Evolutionary conservation across 2,797 vertebrate genomes (phyloP).

Genomic region (Taeniopygia guttata): DNA sequence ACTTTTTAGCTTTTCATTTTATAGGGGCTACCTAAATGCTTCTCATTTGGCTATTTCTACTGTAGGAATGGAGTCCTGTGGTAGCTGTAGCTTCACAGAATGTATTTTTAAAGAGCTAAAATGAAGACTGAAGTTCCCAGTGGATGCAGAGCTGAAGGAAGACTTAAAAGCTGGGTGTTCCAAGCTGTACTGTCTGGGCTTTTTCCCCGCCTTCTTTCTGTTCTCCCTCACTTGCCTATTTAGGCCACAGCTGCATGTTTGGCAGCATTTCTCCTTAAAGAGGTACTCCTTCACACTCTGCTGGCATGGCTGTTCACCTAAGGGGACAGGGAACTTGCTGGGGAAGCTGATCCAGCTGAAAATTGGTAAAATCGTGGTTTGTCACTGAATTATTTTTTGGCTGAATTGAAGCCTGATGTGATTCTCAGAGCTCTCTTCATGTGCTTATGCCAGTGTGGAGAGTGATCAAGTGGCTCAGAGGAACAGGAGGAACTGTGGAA

Average conservation of each 20-base stretch:
- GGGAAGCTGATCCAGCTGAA: conserved; percentile 27
- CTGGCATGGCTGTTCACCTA: neutral
- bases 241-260: conserved; percentile 58
- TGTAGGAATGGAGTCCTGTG: neutral
- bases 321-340: neutral
- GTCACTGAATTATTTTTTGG: neutral
- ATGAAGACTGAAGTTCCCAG: neutral
- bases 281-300: conserved; percentile 37
- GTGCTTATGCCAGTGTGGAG: neutral
- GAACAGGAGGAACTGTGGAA: neutral
- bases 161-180: conserved; percentile 20
- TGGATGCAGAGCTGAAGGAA: neutral
- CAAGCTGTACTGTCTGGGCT: neutral
- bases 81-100: neutral
- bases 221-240: conserved; percentile 47
- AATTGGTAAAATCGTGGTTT: neutral
- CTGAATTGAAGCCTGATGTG: neutral
- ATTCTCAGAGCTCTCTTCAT: neutral
- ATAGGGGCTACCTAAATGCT: neutral
- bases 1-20: neutral
- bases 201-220: neutral
- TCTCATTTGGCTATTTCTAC: neutral
- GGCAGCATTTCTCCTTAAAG: conserved; percentile 58
- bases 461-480: neutral
- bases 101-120: neutral